A percentile compares a stretch with the other conserved stretches of the same genome.
These are phyloP conservation scores for Erithacus rubecula DNA, from an alignment of 2,797 vertebrate species.

Conservation along the genomic window DNA sequence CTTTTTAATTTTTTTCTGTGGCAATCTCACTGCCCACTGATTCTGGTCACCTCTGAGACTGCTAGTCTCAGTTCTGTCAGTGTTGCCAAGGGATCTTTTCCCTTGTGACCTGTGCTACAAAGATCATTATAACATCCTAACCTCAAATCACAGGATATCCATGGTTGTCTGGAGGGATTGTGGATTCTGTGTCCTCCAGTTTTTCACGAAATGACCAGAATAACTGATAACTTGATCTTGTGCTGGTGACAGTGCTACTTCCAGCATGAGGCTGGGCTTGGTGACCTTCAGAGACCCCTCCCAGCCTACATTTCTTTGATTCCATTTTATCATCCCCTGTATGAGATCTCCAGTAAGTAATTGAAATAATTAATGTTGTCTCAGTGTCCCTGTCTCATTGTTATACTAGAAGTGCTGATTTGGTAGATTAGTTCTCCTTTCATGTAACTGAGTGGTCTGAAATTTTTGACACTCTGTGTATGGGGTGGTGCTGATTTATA, in stretches of 20 bases:
- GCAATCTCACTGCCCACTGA: background rate
- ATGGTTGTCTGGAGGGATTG: background rate
- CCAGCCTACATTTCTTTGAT: background rate
- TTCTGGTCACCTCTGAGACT: background rate
- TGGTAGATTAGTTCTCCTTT: slow-evolving; percentile 15
- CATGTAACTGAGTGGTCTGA: slow-evolving; percentile 19
- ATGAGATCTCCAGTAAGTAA: background rate
- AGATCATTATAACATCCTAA: background rate
- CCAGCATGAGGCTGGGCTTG: background rate
- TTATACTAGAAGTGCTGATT: slow-evolving; percentile 40
- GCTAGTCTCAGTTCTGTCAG: background rate
- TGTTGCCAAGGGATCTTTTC: background rate
- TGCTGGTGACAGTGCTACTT: background rate
- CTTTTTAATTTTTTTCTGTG: background rate
- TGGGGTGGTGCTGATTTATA: slow-evolving; percentile 34
- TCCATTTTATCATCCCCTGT: background rate
- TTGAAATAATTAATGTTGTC: background rate
- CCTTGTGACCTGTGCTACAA: background rate
- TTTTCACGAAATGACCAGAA: background rate
- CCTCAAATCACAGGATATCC: background rate
- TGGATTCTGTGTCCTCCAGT: background rate
- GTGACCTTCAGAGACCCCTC: background rate
- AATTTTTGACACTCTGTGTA: background rate
- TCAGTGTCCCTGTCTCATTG: background rate
- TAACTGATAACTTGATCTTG: background rate